Percentiles rank a stretch among this genome's conserved stretches.
These are phyloP conservation scores for Pantherophis guttatus DNA, from an alignment of 2,113 vertebrate genomes.

Conservation along the genomic window DNA sequence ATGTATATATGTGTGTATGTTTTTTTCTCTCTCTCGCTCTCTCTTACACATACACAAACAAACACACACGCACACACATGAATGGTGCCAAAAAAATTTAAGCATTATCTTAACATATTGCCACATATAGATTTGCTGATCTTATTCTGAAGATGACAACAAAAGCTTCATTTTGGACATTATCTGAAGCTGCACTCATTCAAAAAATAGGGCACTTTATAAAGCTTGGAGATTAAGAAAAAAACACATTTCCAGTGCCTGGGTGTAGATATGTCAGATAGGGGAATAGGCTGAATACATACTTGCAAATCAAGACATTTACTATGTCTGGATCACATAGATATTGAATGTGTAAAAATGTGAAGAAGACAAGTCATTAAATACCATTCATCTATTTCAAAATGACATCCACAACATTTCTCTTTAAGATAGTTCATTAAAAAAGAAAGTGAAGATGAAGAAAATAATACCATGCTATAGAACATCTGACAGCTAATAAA, in stretches of 20 bases:
- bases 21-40: neutral
- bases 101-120: conserved; percentile 7
- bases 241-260: neutral
- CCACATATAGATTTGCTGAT: conserved; percentile 16
- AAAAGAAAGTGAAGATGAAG: conserved; percentile 1
- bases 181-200: conserved; percentile 22
- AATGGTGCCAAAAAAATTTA: conserved; percentile 1
- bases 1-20: neutral
- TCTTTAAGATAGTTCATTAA: conserved; percentile 13
- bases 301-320: conserved; percentile 28
- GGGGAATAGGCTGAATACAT: conserved; percentile 8
- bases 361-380: conserved; percentile 20
- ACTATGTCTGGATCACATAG: neutral
- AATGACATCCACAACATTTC: neutral
- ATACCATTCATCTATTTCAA: conserved; percentile 28
- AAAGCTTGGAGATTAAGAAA: conserved; percentile 6
- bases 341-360: conserved; percentile 25
- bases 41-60: neutral
- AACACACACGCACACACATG: neutral
- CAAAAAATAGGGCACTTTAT: neutral
- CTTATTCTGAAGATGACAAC: conserved; percentile 14
- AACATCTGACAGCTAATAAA: conserved; percentile 24
- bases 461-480: conserved; percentile 18
- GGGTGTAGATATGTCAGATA: conserved; percentile 20
- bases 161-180: neutral